These are phyloP conservation scores for Diorhabda elongata DNA, from an alignment of 1,140 invertebrate genomes.

Conservation along the genomic window DNA sequence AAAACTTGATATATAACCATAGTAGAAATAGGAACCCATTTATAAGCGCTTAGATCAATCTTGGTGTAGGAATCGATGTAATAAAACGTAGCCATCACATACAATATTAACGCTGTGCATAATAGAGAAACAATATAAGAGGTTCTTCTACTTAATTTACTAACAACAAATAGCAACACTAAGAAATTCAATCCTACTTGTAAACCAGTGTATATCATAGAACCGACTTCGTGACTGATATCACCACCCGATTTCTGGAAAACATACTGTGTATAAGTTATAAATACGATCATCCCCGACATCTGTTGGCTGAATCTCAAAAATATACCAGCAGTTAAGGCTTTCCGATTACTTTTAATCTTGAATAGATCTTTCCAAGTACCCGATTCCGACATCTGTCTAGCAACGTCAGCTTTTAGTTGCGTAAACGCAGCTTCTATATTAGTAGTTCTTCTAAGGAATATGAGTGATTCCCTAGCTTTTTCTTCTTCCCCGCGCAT, in stretches of 20 bases:
- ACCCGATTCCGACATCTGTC: constrained; percentile 36
- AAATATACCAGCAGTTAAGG: constrained; percentile 22
- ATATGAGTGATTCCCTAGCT: constrained; percentile 50
- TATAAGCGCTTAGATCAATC: constrained; percentile 37
- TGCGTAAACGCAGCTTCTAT: constrained; percentile 30
- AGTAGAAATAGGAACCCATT: constrained; percentile 36
- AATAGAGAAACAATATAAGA: constrained; percentile 28
- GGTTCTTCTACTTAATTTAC: constrained; percentile 25
- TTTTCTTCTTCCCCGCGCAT: constrained; percentile 34
- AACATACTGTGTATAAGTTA: constrained; percentile 30
- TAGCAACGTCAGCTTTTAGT: constrained; percentile 27
- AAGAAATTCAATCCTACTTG: constrained; percentile 69
- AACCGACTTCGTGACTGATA: constrained; percentile 7
- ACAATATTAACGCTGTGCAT: constrained; percentile 22
- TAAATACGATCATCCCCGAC: constrained; percentile 29
- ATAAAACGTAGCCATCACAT: constrained; percentile 51
- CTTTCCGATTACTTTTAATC: constrained; percentile 27
- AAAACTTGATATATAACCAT: constrained; percentile 34
- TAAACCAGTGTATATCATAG: constrained; percentile 34
- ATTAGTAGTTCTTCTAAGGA: constrained; percentile 25
- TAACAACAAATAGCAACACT: constrained; percentile 4
- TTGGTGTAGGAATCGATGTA: constrained; percentile 19
- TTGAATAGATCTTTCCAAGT: constrained; percentile 36
- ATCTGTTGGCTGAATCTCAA: constrained; percentile 28
- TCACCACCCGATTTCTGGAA: constrained; percentile 27